phyloP scores from a whole-genome alignment of 2,797 vertebrate genomes.

The Allobates femoralis region DNA sequence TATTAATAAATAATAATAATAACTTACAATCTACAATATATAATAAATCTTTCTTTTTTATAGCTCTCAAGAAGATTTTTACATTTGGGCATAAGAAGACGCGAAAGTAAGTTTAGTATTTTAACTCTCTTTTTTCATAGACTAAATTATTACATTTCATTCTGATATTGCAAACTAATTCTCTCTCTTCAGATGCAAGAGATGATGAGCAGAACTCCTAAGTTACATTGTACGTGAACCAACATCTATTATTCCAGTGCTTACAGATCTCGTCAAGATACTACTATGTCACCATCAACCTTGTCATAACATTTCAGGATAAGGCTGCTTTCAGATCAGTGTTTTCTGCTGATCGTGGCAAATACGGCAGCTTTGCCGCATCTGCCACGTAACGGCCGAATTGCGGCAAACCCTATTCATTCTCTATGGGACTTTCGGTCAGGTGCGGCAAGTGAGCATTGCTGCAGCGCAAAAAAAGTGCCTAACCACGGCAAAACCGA shows the following conservation, averaged over 20 bases:
- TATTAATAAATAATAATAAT: no score
- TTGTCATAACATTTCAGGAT: neutral
- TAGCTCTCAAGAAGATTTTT: conserved; percentile 52
- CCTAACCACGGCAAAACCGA: no score
- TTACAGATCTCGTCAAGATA: neutral
- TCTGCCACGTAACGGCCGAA: no score
- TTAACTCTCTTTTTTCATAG: neutral
- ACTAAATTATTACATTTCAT: neutral
- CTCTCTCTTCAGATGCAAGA: conserved; percentile 15
- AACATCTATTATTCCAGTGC: neutral
- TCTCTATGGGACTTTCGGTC: no score
- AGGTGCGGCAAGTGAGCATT: no score
- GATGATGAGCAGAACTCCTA: conserved; percentile 17
- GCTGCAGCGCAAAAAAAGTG: no score
- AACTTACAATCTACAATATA: no score
- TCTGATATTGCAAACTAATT: neutral
- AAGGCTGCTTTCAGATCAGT: no score
- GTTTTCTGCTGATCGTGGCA: no score
- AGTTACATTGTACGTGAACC: neutral
- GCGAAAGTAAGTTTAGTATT: conserved; percentile 22
- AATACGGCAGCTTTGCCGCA: no score
- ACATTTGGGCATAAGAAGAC: neutral
- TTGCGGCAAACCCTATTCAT: no score
- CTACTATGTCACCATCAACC: neutral
- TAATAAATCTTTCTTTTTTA: neutral